Conservation (phyloP, 2,888 invertebrate genomes). For the Cantharis rustica region DNA sequence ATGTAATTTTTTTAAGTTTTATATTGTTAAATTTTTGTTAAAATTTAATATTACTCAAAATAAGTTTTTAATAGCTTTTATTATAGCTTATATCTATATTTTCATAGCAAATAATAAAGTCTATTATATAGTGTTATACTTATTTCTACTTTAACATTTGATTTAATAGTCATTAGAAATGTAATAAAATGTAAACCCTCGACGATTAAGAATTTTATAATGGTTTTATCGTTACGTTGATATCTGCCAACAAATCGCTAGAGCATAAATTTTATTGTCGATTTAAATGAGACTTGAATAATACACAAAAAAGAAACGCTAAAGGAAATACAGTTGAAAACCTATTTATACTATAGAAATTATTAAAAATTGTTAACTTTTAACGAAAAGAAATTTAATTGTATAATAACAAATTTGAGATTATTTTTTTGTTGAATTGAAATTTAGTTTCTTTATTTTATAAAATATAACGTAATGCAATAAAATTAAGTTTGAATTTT, state of each 20-base stretch:
- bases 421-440: no score
- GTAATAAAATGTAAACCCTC: background rate
- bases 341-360: background rate
- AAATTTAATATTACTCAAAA: no score
- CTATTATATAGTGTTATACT: background rate
- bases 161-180: background rate
- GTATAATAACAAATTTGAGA: no score
- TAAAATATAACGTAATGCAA: background rate
- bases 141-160: background rate
- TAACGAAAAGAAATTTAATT: no score
- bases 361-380: background rate
- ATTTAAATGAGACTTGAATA: background rate
- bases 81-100: no score
- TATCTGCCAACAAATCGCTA: background rate
- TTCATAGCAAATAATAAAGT: background rate
- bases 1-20: no score
- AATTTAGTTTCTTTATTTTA: background rate
- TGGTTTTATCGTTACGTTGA: background rate
- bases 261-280: background rate
- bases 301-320: background rate
- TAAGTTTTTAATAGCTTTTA: no score
- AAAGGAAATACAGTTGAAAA: background rate
- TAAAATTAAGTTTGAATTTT: no score
- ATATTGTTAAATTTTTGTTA: no score
- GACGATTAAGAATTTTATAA: background rate